Base-by-base conservation (phyloP, 2,797 vertebrate genomes). In the Cuculus canorus region DNA sequence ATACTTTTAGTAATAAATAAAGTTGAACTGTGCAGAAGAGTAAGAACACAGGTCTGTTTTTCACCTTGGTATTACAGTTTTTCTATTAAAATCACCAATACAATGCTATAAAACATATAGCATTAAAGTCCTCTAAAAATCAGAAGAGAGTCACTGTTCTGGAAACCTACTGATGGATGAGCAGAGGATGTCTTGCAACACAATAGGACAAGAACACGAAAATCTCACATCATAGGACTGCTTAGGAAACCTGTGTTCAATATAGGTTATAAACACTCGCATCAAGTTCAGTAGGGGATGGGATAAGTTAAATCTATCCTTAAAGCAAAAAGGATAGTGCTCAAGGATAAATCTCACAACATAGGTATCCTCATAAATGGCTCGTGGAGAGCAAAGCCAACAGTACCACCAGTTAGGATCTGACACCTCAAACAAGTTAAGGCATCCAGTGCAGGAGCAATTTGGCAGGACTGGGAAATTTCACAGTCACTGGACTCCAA, bases 241-340 rank as follows among this genome's bases (percentile, higher is more conserved):
- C 61, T 56, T 11, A 28, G 45, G 59, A 68, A 84, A 64, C 3
- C 3, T 22, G 10, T 5, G 17, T 12, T 79, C 59, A 47, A 1
- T 7, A 0, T 0, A 37, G 54, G 39, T 28, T 37, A 41, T 0
- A 52, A 33, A 64, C 37, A 8, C 4, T 19, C 25, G 16, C 45
- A 50, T 0, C 0, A 1, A 82, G 52, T 10, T 66, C 64, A 80
- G 43, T 0, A 77, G 63, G 84, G 23, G 10, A 66, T 39, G 13
- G 2, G 0, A 0, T 3, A 39, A 77, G 10, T 32, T 73, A 8
- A 72, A 79, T 13, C 69, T 27, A 50, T 47, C 32, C 61, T 70
- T 71, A 50, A 47, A 77, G 82, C 63, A 73, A 30, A 77, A 61
- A 4, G 9, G 18, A 33, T 4, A 63, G 9, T 4, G n/a, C 63